These are phyloP conservation scores for Catajapyx aquilonaris DNA, from an alignment of 1,140 invertebrate species.

Conservation along the genomic window DNA sequence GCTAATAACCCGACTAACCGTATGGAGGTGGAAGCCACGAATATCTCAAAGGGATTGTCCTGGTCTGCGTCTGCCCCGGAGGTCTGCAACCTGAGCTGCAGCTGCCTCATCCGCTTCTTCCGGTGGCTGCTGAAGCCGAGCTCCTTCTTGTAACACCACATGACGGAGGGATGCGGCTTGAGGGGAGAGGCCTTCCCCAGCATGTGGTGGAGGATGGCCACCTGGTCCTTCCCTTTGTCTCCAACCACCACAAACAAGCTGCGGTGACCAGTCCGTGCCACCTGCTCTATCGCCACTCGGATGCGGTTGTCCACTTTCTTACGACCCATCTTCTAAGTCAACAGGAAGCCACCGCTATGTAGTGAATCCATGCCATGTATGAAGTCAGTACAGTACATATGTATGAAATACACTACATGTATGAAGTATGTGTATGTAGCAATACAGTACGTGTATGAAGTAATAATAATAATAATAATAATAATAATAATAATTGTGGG, in stretches of 20 bases:
- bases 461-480: no score
- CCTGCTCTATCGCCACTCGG: slow-evolving; percentile 90
- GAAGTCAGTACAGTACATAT: no score
- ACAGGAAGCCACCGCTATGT: no score
- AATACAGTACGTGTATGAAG: no score
- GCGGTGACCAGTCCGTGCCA: slow-evolving; percentile 63
- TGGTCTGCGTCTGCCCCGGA: slow-evolving; percentile 83
- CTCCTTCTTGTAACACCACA: slow-evolving; percentile 99
- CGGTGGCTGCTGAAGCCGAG: slow-evolving; percentile 81
- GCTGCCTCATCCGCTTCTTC: slow-evolving; percentile 74
- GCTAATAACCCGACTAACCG: no score
- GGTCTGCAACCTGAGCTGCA: slow-evolving; percentile 68
- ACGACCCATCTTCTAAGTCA: slow-evolving; percentile 46
- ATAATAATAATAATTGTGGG: no score
- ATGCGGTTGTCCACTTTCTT: slow-evolving; percentile 97
- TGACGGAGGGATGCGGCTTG: slow-evolving; percentile 71
- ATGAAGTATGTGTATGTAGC: no score
- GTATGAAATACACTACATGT: no score
- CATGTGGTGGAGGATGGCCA: slow-evolving; percentile 94
- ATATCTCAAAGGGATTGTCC: slow-evolving; percentile 93
- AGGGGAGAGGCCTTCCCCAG: slow-evolving; percentile 81
- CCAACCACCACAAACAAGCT: slow-evolving; percentile 91
- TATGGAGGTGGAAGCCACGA: slow-evolving; percentile 89
- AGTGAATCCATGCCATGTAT: no score
- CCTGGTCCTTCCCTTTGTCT: slow-evolving; percentile 88